phyloP scores from a whole-genome alignment of 2,113 vertebrate species.

The Gallinago jamesoni region DNA sequence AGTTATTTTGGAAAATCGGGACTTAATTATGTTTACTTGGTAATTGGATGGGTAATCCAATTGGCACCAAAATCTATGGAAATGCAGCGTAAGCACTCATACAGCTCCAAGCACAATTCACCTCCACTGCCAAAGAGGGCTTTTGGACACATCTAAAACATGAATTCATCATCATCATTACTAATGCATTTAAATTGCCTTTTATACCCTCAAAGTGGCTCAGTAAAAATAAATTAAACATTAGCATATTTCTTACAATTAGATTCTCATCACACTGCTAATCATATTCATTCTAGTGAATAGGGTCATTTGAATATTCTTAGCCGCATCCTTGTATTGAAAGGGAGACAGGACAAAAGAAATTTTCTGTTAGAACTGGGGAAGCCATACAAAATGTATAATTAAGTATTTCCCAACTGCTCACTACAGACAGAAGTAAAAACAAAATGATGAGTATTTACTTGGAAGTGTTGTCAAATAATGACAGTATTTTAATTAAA shows the following conservation, averaged over 20 bases:
- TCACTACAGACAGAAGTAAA: neutral
- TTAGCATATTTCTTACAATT: conserved; percentile 29
- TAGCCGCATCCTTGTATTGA: neutral
- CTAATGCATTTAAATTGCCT: conserved; percentile 21
- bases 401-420: neutral
- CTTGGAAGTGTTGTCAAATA: conserved; percentile 34
- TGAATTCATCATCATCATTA: neutral
- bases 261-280: conserved; percentile 18
- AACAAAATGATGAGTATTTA: neutral
- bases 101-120: neutral
- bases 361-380: neutral
- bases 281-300: conserved; percentile 2
- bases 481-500: conserved; percentile 7
- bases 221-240: conserved; percentile 25
- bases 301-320: neutral
- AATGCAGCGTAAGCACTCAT: neutral
- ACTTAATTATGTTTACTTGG: neutral
- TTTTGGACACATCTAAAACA: neutral
- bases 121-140: neutral
- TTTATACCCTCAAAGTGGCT: neutral
- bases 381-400: neutral
- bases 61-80: neutral
- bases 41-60: neutral
- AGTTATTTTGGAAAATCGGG: neutral
- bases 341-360: neutral